Base-by-base conservation (phyloP, 2,888 invertebrate species). In the Prenolepis imparis region DNA sequence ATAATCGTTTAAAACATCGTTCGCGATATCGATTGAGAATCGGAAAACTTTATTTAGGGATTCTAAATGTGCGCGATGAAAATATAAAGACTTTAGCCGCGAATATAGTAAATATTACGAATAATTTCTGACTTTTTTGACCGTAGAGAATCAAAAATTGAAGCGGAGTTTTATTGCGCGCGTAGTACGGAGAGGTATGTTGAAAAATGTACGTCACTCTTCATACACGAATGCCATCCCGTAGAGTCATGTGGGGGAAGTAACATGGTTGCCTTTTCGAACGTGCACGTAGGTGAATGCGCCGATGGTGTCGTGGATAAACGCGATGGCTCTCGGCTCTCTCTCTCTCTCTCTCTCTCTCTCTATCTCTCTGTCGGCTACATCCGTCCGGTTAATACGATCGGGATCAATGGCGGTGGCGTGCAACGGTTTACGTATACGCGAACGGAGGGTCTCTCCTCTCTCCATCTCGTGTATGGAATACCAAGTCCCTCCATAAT, bases 401-500 rank as follows among this genome's bases (percentile, higher is more conserved):
- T 90, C 90, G 57, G 81, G 90, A 89, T 90, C 89, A 86, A 90
- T 90, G 86, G 82, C 82, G 82, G 78, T 77, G 70, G 55, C 81
- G 87, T 85, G 85, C 87, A 82, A 86, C 72, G 86, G 77, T 81
- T 80, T 74, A 78, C 67, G 70, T 86, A 86, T 88, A 89, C 77
- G 75, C 77, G 75, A 73, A 85, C 75, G 48, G 52, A 32, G 64
- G 63, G 36, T 64, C 39, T 66, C 66, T 66, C 36, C 75, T 67
- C 75, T 74, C 39, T 32, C 52, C 63, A 66, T 61, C 55, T 72
- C 88, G 85, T 87, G 88, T 87, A 85, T 84, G 88, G 90, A 90
- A 90, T 90, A 90, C 90, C 86, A 90, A 89, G 88, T 90, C 90
- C 88, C 80, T 83, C 84, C 82, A 90, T 90, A 90, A 90, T 90